These are phyloP conservation scores for Passer montanus DNA, from an alignment of 2,113 vertebrate genomes.

Conservation along the genomic window DNA sequence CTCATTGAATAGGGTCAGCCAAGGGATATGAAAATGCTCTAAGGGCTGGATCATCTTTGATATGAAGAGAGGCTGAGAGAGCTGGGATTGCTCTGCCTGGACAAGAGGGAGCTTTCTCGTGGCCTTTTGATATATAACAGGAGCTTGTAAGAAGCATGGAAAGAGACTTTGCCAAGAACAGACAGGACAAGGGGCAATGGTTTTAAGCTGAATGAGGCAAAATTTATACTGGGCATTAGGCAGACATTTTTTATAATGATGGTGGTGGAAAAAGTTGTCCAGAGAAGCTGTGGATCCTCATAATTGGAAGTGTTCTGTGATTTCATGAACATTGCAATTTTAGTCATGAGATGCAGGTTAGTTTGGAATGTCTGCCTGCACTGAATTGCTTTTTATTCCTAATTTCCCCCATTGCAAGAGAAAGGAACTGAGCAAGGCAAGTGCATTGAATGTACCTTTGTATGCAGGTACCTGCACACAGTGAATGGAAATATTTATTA, in stretches of 20 bases:
- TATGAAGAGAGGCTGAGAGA: neutral
- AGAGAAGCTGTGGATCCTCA: neutral
- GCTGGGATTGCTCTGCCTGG: neutral
- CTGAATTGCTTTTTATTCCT: neutral
- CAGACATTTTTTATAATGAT: neutral
- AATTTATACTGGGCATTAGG: neutral
- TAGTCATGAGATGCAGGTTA: neutral
- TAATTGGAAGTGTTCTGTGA: neutral
- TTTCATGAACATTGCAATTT: neutral
- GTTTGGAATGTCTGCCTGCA: neutral
- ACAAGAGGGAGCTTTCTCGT: neutral
- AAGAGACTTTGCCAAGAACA: neutral
- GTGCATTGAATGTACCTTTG: neutral
- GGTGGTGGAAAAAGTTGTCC: neutral
- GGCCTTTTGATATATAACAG: neutral
- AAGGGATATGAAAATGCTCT: rapidly evolving
- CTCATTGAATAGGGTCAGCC: rapidly evolving
- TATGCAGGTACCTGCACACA: neutral
- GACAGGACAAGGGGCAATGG: neutral
- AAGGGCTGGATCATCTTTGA: neutral
- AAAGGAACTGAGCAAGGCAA: neutral
- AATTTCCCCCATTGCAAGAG: neutral
- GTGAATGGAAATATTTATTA: neutral
- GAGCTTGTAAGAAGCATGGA: neutral
- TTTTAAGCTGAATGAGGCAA: neutral